phyloP scores from a whole-genome alignment of 2,113 vertebrate species.

The Upupa epops region DNA sequence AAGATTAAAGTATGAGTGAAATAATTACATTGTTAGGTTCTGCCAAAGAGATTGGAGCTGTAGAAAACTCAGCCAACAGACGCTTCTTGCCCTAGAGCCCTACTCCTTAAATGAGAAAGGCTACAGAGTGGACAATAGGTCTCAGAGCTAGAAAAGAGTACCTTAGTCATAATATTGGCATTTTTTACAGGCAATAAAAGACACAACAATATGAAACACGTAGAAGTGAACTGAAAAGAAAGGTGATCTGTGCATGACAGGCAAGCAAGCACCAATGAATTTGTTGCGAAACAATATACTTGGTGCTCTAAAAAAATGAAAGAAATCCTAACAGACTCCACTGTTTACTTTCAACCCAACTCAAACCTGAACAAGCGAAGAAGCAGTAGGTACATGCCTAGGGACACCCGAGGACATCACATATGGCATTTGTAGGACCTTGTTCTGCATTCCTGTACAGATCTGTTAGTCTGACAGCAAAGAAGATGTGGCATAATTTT shows the following conservation, averaged over 20 bases:
- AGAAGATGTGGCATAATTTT: not conserved
- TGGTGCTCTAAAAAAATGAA: not conserved
- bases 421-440: not conserved
- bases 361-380: not conserved
- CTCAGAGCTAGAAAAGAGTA: not conserved
- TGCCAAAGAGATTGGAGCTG: not conserved
- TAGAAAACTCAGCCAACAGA: not conserved
- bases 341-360: not conserved
- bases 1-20: slow-evolving; percentile 41
- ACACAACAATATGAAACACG: slow-evolving; percentile 42
- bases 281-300: not conserved
- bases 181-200: slow-evolving; percentile 41
- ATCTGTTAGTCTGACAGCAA: not conserved
- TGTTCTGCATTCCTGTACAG: not conserved
- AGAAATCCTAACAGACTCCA: not conserved
- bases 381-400: not conserved
- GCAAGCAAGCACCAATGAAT: not conserved
- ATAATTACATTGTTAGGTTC: slow-evolving; percentile 12
- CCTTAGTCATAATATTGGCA: not conserved
- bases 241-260: not conserved
- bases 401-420: not conserved
- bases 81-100: not conserved
- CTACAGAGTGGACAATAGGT: not conserved
- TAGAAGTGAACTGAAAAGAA: slow-evolving; percentile 13
- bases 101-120: not conserved